Conservation (phyloP, 2,888 invertebrate species). For the Ormyrus pomaceus region DNA sequence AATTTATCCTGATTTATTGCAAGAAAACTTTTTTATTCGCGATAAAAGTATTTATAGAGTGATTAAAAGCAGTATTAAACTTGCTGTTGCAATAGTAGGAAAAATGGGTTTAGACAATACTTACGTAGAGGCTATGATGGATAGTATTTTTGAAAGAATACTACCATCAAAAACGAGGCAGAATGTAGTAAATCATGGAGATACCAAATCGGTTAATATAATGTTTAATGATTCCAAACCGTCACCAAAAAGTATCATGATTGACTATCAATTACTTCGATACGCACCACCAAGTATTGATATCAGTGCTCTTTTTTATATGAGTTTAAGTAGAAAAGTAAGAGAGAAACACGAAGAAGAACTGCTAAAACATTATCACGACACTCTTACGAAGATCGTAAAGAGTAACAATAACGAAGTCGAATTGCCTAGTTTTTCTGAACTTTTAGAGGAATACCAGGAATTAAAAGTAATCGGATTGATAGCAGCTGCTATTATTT, state of each 20-base stretch:
- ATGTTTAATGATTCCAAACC: slow-evolving; percentile 34
- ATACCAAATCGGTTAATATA: slow-evolving; percentile 22
- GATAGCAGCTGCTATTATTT: slow-evolving; percentile 65
- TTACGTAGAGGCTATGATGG: background rate
- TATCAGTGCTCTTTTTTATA: slow-evolving; percentile 52
- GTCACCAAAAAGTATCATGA: slow-evolving; percentile 77
- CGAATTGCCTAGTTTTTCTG: slow-evolving; percentile 71
- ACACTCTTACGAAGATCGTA: slow-evolving; percentile 17
- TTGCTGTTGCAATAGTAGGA: background rate
- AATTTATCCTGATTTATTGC: slow-evolving; percentile 23
- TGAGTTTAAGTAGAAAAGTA: slow-evolving; percentile 54
- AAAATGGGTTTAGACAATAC: slow-evolving; percentile 3
- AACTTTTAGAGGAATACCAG: slow-evolving; percentile 65
- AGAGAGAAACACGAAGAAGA: slow-evolving; percentile 50
- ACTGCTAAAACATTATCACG: slow-evolving; percentile 57
- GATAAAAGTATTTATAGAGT: background rate
- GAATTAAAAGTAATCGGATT: slow-evolving; percentile 67
- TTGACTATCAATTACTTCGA: slow-evolving; percentile 84
- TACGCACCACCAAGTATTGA: slow-evolving; percentile 70
- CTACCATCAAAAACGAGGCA: slow-evolving; percentile 74
- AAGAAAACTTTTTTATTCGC: slow-evolving; percentile 3
- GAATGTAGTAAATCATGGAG: slow-evolving; percentile 62
- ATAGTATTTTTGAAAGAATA: slow-evolving; percentile 80
- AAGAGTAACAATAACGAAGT: slow-evolving; percentile 46
- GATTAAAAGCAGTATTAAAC: slow-evolving; percentile 4